Conservation (phyloP, 92 coral and sea anemone genomes). For the Palythoa heliodiscus region DNA sequence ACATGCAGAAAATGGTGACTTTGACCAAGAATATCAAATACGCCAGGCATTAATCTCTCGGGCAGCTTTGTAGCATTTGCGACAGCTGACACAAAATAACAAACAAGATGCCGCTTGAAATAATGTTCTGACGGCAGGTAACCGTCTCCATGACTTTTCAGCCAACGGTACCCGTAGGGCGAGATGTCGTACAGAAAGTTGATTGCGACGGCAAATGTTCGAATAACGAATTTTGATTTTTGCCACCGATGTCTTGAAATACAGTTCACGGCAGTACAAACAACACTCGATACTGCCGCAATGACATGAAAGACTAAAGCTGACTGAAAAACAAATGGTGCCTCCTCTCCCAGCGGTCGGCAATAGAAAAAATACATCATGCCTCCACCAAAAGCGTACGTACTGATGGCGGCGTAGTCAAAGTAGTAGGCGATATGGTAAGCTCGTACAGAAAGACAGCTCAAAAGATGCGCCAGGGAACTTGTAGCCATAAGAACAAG, state of each 20-base stretch:
- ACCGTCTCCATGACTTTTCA: background rate
- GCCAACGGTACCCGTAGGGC: slow-evolving; percentile 35
- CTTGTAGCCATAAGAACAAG: slow-evolving; percentile 50
- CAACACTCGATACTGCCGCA: slow-evolving; percentile 17
- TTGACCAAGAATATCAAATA: slow-evolving; percentile 36
- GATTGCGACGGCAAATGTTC: slow-evolving; percentile 14
- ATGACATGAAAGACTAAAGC: slow-evolving; percentile 11
- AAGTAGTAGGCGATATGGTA: slow-evolving; percentile 49
- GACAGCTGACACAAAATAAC: slow-evolving; percentile 35
- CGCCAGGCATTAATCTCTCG: slow-evolving; percentile 39
- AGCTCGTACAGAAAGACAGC: slow-evolving; percentile 49
- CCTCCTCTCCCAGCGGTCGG: slow-evolving; percentile 47
- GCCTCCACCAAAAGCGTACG: slow-evolving; percentile 51
- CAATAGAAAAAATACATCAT: slow-evolving; percentile 55
- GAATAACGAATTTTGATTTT: slow-evolving; percentile 16
- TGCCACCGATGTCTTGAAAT: slow-evolving; percentile 44
- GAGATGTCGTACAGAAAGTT: slow-evolving; percentile 17
- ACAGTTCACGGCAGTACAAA: slow-evolving; percentile 29
- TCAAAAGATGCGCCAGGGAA: slow-evolving; percentile 55
- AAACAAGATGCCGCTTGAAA: slow-evolving; percentile 38
- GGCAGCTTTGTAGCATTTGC: slow-evolving; percentile 38
- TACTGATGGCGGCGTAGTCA: slow-evolving; percentile 57
- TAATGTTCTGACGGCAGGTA: slow-evolving; percentile 4
- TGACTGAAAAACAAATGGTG: slow-evolving; percentile 30
- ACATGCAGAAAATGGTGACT: slow-evolving; percentile 35